Evolutionary conservation across 2,888 invertebrate species (phyloP), one percentile per base, ranked within the genome.

Genomic region (Luffia ferchaultella): DNA sequence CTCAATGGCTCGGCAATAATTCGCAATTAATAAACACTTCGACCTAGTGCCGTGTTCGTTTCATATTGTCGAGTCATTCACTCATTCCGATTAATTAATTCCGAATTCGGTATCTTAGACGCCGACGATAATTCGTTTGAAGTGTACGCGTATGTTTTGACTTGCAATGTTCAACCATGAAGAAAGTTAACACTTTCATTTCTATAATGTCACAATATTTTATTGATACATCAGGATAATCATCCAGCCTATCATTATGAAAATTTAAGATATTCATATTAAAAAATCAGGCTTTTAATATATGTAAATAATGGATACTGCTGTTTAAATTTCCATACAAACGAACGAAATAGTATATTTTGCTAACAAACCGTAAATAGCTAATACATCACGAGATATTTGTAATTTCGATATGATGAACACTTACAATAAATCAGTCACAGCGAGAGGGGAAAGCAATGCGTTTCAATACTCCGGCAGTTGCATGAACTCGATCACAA

Each of bases 11-110:
- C 68, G 67, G 42, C 67, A 70, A 65, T 67, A 71, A 76, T 77
- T 76, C 68, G 76, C 79, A 76, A 79, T 79, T 77, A 80, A 77
- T 76, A 73, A 72, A 70, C 59, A 62, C 63, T 63, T 60, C 76
- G 80, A 79, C 80, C 80, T 64, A 80, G 75, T 70, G 72, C 69
- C 65, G 60, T 47, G 52, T 53, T 59, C 59, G 60, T 62, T 60
- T 58, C 62, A 67, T 71, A 65, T 59, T 71, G 74, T 70, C 70
- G 68, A 76, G 67, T 78, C 76, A 76, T 71, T 68, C 49, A 20
- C 63, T 63, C 58, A 62, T 59, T 64, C 57, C 56, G 60, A 63
- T 70, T 76, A 75, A 80, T 79, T 79, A 76, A 71, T 75, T 68
- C 68, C 60, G 62, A 68, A 69, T 72, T 62, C 58, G 51, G 54